Percentiles rank a stretch among this genome's conserved stretches.
Evolutionary conservation across 2,888 invertebrate genomes (phyloP).

Genomic region (Habrosyne pyritoides): DNA sequence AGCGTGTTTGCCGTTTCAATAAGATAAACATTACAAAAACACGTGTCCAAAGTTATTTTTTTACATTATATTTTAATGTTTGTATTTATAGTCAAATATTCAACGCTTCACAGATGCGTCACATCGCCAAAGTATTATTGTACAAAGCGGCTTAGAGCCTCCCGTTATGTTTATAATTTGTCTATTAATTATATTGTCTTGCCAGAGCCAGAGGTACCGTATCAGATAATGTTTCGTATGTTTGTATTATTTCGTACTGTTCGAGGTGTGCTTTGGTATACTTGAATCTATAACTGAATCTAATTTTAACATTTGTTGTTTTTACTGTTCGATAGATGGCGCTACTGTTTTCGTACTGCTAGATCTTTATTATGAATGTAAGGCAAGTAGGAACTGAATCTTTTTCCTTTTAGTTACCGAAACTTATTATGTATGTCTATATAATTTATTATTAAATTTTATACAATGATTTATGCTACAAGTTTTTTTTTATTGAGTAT

Average conservation of each 20-base stretch:
- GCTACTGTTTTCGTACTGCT: not conserved
- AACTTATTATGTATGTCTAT: too few relatives aligned
- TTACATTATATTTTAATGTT: conserved; percentile 24
- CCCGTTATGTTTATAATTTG: conserved; percentile 34
- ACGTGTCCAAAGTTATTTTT: not conserved
- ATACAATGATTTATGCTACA: too few relatives aligned
- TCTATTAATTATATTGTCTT: conserved; percentile 50
- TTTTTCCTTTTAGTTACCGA: too few relatives aligned
- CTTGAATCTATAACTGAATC: not conserved
- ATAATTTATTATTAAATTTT: too few relatives aligned
- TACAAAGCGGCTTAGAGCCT: conserved; percentile 71
- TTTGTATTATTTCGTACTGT: conserved; percentile 7
- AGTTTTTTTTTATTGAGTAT: too few relatives aligned
- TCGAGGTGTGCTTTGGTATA: conserved; percentile 6
- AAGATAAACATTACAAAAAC: not conserved
- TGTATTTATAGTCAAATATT: conserved; percentile 56
- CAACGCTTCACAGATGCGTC: conserved; percentile 75
- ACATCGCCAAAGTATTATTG: conserved; percentile 71
- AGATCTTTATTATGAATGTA: too few relatives aligned
- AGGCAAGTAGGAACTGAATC: too few relatives aligned
- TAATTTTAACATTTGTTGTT: not conserved
- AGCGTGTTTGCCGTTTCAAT: not conserved
- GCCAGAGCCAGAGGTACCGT: conserved; percentile 25
- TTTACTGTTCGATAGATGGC: conserved; percentile 9
- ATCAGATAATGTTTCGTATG: not conserved